A percentile compares a stretch with the other conserved stretches of the same genome.
These are phyloP conservation scores for Xyrauchen texanus DNA, from an alignment of 2,113 vertebrate species.

Conservation along the genomic window DNA sequence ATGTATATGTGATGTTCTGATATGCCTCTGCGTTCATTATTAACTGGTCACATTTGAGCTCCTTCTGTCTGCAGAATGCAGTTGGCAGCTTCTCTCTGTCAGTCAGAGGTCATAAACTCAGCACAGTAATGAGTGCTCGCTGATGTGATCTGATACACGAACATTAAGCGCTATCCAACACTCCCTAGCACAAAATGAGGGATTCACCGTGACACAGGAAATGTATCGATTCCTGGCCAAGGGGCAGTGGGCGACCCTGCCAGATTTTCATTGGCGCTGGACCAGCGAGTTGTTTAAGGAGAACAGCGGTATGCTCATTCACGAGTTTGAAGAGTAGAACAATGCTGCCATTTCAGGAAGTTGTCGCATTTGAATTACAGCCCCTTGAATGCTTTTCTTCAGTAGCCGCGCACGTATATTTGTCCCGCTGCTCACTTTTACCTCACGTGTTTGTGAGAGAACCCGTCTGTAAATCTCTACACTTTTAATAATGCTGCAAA, in stretches of 20 bases:
- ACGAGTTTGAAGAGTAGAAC: constrained; percentile 27
- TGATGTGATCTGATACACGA: background rate
- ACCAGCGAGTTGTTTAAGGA: constrained; percentile 29
- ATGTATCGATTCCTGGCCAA: constrained; percentile 66
- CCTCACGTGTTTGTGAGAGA: constrained; percentile 55
- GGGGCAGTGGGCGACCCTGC: constrained; percentile 64
- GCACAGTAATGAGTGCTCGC: constrained; percentile 49
- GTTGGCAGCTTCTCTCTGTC: constrained; percentile 19
- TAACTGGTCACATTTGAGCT: constrained; percentile 18
- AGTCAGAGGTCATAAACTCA: constrained; percentile 65
- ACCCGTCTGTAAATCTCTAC: constrained; percentile 61
- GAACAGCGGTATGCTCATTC: constrained; percentile 37
- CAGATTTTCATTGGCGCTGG: constrained; percentile 55
- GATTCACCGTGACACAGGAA: constrained; percentile 69
- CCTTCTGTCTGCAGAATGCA: constrained; percentile 48
- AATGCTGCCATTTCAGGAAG: constrained; percentile 16
- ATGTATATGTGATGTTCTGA: background rate
- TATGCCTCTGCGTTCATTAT: constrained; percentile 27
- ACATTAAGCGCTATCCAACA: constrained; percentile 44
- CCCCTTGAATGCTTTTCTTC: constrained; percentile 63
- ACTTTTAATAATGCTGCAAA: constrained; percentile 62
- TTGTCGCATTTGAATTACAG: constrained; percentile 59
- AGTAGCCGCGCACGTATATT: constrained; percentile 63
- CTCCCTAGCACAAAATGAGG: constrained; percentile 67
- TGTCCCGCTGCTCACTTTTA: constrained; percentile 31